These are phyloP conservation scores for Agelastica alni DNA, from an alignment of 2,888 invertebrate species.

Conservation along the genomic window DNA sequence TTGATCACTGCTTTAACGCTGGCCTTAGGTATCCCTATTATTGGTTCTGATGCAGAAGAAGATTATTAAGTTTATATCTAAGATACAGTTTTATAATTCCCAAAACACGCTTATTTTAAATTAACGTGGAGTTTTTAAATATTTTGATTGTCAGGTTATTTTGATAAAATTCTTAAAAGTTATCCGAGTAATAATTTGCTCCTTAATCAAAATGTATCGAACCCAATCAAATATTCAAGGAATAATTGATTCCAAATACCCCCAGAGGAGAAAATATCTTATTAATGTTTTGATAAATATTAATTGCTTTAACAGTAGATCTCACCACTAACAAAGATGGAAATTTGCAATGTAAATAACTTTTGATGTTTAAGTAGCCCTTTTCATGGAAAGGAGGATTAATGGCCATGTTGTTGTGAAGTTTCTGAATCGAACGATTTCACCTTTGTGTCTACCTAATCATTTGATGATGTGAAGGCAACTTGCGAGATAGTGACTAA, in stretches of 20 bases:
- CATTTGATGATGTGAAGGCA: not conserved
- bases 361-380: conserved; percentile 37
- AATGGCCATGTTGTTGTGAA: conserved; percentile 37
- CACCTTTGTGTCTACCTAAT: conserved; percentile 29
- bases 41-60: too few relatives aligned
- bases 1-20: too few relatives aligned
- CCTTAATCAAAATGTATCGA: not conserved
- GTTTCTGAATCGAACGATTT: conserved; percentile 32
- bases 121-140: too few relatives aligned
- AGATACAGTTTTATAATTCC: too few relatives aligned
- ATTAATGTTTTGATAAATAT: conserved; percentile 42
- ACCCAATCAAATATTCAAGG: conserved; percentile 2
- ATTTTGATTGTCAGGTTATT: too few relatives aligned
- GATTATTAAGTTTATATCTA: too few relatives aligned
- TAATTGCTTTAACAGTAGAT: conserved; percentile 21
- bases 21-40: too few relatives aligned
- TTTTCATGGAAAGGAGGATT: conserved; percentile 39
- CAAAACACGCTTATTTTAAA: too few relatives aligned
- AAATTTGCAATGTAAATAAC: conserved; percentile 43
- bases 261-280: conserved; percentile 34
- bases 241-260: conserved; percentile 17
- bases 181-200: too few relatives aligned
- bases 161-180: too few relatives aligned
- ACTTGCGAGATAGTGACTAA: not conserved
- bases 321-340: not conserved